These are phyloP conservation scores for Nipponia nippon DNA, from an alignment of 2,113 vertebrate genomes.

Conservation along the genomic window DNA sequence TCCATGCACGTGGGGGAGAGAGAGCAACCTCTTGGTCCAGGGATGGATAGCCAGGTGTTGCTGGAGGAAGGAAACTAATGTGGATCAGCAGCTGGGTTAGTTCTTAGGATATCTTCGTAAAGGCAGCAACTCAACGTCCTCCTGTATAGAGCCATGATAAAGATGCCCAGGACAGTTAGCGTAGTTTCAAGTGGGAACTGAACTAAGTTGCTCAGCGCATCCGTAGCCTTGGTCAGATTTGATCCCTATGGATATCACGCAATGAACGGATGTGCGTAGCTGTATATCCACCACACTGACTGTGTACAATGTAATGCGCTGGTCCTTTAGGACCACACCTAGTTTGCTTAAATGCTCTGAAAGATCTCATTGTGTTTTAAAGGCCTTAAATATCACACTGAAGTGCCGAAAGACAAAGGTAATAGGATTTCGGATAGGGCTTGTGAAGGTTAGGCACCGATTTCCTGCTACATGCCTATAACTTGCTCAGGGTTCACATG, in stretches of 20 bases:
- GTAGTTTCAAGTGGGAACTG: background rate
- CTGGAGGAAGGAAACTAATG: background rate
- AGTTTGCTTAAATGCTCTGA: background rate
- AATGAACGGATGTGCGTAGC: background rate
- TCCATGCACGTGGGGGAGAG: background rate
- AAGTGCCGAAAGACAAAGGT: background rate
- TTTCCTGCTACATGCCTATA: background rate
- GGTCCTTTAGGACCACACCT: background rate
- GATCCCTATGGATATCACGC: background rate
- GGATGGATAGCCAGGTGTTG: background rate
- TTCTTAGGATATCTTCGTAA: background rate
- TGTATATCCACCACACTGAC: background rate
- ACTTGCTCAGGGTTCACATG: background rate
- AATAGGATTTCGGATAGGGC: background rate
- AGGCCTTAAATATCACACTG: background rate
- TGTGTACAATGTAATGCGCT: rapidly evolving
- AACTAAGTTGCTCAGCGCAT: background rate
- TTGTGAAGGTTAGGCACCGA: background rate
- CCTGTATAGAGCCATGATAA: background rate
- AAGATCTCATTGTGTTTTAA: background rate
- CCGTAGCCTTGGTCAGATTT: background rate
- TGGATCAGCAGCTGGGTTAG: background rate
- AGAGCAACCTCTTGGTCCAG: background rate
- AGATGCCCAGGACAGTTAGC: background rate
- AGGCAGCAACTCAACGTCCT: background rate